Evolutionary conservation across 2,888 invertebrate species (phyloP), one percentile per base, ranked within the genome.

Genomic region (Patella caerulea): DNA sequence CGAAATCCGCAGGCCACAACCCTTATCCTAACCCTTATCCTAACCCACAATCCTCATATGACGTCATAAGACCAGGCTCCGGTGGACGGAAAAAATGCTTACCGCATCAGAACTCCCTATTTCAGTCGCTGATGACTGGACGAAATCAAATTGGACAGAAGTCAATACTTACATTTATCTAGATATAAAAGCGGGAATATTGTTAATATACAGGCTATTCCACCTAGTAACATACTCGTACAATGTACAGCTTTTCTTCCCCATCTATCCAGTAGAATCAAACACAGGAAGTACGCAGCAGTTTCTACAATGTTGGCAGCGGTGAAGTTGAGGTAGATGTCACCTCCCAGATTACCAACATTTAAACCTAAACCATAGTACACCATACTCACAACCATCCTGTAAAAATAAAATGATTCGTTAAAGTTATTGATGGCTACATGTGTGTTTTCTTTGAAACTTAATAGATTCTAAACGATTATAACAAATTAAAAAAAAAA

Each of bases 141-240:
- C 45, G 5, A 45, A 5, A 1, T 45, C 9, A 5, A 45, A 45
- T 34, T 34, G 34, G 34, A 34, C 34, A 5, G 34, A 34, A 34
- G 34, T 34, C 34, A 4, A 34, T 34, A 34, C 34, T 34, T 45
- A 87, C 88, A 82, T 71, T 84, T 75, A 2, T 82, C 83, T 0
- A 83, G 86, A 74, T 82, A 86, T 12, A 84, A 78, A 29, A 86
- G 84, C 0, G 87, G 85, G 73, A 88, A 87, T 24, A 95, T 94
- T 0, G 96, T 96, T 3, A 94, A 90, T 65, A 96, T 94, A 78
- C 88, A 89, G 9, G 86, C 85, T 11, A 87, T 74, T 19, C 87
- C 88, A 0, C 87, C 88, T 12, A 84, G 34, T 19, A 87, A 74
- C 87, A 87, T 87, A 17, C 80, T 78, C 4, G 73, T 74, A 75